Evolutionary conservation across 2,888 invertebrate species (phyloP).

Genomic region (Mesoligia furuncula): DNA sequence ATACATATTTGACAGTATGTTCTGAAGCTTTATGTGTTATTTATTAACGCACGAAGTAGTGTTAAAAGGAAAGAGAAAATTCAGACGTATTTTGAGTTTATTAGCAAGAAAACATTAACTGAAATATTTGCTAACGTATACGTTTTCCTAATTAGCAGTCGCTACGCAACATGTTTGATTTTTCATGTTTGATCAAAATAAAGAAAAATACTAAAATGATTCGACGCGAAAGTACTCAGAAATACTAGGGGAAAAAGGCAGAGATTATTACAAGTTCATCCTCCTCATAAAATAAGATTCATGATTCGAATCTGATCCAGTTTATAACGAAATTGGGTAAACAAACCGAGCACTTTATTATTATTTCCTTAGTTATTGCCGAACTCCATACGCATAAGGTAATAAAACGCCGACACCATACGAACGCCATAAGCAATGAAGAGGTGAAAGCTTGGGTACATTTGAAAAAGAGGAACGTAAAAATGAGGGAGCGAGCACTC

Average conservation of each 20-base stretch:
- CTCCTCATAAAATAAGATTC: slow-evolving; percentile 44
- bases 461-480: slow-evolving; percentile 64
- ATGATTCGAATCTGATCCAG: slow-evolving; percentile 46
- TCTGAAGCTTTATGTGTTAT: background rate
- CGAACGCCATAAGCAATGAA: slow-evolving; percentile 59
- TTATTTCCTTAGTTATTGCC: slow-evolving; percentile 56
- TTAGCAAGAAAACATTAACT: background rate
- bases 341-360: slow-evolving; percentile 54
- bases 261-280: slow-evolving; percentile 27
- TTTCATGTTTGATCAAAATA: background rate
- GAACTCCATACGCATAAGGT: slow-evolving; percentile 49
- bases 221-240: background rate
- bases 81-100: no score
- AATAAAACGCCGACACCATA: slow-evolving; percentile 62
- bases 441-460: slow-evolving; percentile 59
- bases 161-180: background rate
- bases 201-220: background rate
- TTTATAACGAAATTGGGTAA: slow-evolving; percentile 47
- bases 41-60: background rate
- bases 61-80: background rate
- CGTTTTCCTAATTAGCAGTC: background rate
- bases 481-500: slow-evolving; percentile 48
- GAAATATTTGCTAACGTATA: background rate
- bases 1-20: background rate
- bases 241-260: slow-evolving; percentile 6